Conservation (phyloP, 2,888 invertebrate species). For the Ochlodes sylvanus region DNA sequence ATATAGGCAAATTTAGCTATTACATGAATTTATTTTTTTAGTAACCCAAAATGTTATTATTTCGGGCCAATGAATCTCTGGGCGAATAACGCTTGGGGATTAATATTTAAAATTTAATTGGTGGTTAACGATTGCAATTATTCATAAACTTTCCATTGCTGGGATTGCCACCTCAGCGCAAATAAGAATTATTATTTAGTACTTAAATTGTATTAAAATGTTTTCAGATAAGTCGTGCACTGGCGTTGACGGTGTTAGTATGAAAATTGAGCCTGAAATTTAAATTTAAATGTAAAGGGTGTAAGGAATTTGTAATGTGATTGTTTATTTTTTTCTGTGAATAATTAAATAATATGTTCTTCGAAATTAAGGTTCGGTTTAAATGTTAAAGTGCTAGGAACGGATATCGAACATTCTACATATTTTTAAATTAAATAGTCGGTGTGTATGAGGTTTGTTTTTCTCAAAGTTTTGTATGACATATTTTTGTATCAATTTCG, state of each 20-base stretch:
- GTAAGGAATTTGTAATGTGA: constrained; percentile 30
- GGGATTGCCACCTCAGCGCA: neutral
- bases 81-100: neutral
- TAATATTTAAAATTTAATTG: neutral
- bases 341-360: constrained; percentile 16
- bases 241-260: constrained; percentile 29
- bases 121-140: too few species aligned
- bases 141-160: too few species aligned
- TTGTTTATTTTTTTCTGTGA: constrained; percentile 27
- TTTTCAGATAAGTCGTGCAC: constrained; percentile 12
- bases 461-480: constrained; percentile 33
- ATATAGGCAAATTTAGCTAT: constrained; percentile 4
- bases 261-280: constrained; percentile 12
- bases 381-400: constrained; percentile 34
- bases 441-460: constrained; percentile 29
- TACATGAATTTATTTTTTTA: constrained; percentile 5
- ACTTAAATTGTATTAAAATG: constrained; percentile 18
- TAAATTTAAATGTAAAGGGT: constrained; percentile 7
- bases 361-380: constrained; percentile 11
- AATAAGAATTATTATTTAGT: constrained; percentile 1
- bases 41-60: neutral
- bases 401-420: constrained; percentile 31
- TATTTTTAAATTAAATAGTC: constrained; percentile 21
- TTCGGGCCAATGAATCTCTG: neutral
- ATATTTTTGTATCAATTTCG: constrained; percentile 33